Percentiles rank a stretch among this genome's conserved stretches.
These are phyloP conservation scores for Parelbella ahira DNA, from an alignment of 2,888 invertebrate species.

Conservation along the genomic window DNA sequence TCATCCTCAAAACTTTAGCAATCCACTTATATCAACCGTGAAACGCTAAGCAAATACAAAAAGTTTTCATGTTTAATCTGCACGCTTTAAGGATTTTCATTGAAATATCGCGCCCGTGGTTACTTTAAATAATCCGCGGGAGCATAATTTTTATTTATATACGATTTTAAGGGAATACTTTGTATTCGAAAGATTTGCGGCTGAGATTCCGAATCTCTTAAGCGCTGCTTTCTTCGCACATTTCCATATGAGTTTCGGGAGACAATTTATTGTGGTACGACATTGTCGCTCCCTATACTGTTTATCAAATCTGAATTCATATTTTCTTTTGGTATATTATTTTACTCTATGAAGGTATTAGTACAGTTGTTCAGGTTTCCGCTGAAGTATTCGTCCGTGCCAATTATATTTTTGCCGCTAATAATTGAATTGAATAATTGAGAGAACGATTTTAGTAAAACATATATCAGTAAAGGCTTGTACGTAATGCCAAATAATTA, in stretches of 20 bases:
- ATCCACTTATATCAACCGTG: constrained; percentile 79
- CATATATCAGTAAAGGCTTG: too few relatives aligned
- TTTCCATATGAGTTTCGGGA: constrained; percentile 30
- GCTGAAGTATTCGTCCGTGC: too few relatives aligned
- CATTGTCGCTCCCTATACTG: constrained; percentile 5
- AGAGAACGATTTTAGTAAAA: too few relatives aligned
- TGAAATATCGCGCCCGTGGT: constrained; percentile 64
- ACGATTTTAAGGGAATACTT: constrained; percentile 39
- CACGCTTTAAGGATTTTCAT: constrained; percentile 74
- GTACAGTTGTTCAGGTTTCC: too few relatives aligned
- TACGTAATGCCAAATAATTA: too few relatives aligned
- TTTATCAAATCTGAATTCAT: constrained; percentile 13
- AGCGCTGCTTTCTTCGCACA: constrained; percentile 26
- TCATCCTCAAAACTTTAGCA: constrained; percentile 77
- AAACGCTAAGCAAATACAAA: constrained; percentile 78
- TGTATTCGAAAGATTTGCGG: constrained; percentile 30
- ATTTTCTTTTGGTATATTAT: too few relatives aligned
- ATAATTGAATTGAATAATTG: too few relatives aligned
- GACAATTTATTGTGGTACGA: constrained; percentile 26
- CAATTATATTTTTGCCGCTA: too few relatives aligned
- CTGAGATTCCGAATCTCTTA: constrained; percentile 34
- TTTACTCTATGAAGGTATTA: too few relatives aligned
- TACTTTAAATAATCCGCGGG: constrained; percentile 70
- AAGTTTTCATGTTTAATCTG: constrained; percentile 76
- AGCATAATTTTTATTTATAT: constrained; percentile 54